Base-by-base conservation (phyloP, 1,140 invertebrate species). In the Diabrotica undecimpunctata region DNA sequence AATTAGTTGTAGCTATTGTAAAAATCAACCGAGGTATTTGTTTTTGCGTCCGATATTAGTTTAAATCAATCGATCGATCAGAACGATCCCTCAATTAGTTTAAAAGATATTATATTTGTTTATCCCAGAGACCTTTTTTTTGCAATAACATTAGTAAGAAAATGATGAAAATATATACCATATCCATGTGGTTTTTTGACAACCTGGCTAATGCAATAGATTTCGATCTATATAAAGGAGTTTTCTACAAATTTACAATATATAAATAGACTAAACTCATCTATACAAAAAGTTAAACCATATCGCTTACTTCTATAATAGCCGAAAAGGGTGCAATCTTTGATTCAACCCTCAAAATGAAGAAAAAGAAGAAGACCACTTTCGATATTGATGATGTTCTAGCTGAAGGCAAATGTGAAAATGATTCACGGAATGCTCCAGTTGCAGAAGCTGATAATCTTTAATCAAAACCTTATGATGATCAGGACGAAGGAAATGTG, bases 291-390 rank as follows among this genome's bases (percentile, higher is more conserved):
- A 10, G n/a, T 46, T 46, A 5, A n/a, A 10, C 3, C n/a, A 10
- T 5, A 46, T 46, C 2, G n/a, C 8, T 6, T 8, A 10, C 6
- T 5, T 2, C n/a, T 46, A 46, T 6, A 46, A 65, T 65, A 55
- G 55, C 63, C n/a, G 63, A 65, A 65, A 55, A 65, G 12, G 63
- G 64, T 64, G 55, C 61, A 53, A 87, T 90, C 70, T 94, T 94
- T 82, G 92, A 95, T 83, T 89, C 92, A 14, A 88, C 88, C 70
- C 79, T 95, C 62, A 78, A 82, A 70, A 94, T 93, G 81, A 96
- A 96, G 79, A 98, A 97, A 81, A 97, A 97, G 81, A 96, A 96
- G 89, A 96, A 95, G 88, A 94, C 88, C 70, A 88, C 89, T 13
- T 97, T 97, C 80, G 94, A 96, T 80, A 83, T 96, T 65, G 94